Evolutionary conservation across 2,888 invertebrate genomes (phyloP), one percentile per base, ranked within the genome.

Genomic region (Priocnemis perturbator): DNA sequence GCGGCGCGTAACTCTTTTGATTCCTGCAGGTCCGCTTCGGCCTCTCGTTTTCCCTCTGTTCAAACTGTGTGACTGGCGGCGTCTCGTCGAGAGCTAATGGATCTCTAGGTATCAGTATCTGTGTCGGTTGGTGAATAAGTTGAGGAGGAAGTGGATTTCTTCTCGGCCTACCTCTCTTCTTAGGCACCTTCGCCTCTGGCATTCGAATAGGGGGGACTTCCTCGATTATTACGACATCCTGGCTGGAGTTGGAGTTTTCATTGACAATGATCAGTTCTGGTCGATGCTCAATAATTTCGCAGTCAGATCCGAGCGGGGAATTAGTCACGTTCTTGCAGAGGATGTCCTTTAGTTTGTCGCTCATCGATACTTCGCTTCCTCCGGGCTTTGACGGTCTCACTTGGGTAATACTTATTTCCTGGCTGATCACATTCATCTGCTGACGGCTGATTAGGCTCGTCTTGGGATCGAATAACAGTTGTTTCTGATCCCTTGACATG

Each of bases 221-320:
- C 57, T 89, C 89, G 58, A 90, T 87, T n/a, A 89, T 89, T 82
- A 89, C 85, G 14, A 89, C 87, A 55, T 89, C 90, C 73, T 88
- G 89, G 63, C 89, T 89, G 5, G 89, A 89, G 64, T 88, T 89
- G 0, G 89, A 89, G 60, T 88, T 89, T 47, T 89, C 89, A 60
- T 89, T 89, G 7, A 88, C 88, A 52, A 89, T 88, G 60, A 89
- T 88, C 7, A 89, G 67, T 61, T 89, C 89, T 0, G 89, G 88
- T 20, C 86, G 84, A 57, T 85, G 87, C 23, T 89, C 88, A 30
- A 89, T 88, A 23, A 89, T 88, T 60, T 89, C 88, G 52, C 88
- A 88, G 44, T 88, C 89, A 0, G 88, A 84, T 21, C 75, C 79
- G 7, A 76, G 74, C 0, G 86, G 81, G 1, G 85, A 86, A 11